Conservation (phyloP, 2,113 vertebrate genomes). For the Jacana jacana region DNA sequence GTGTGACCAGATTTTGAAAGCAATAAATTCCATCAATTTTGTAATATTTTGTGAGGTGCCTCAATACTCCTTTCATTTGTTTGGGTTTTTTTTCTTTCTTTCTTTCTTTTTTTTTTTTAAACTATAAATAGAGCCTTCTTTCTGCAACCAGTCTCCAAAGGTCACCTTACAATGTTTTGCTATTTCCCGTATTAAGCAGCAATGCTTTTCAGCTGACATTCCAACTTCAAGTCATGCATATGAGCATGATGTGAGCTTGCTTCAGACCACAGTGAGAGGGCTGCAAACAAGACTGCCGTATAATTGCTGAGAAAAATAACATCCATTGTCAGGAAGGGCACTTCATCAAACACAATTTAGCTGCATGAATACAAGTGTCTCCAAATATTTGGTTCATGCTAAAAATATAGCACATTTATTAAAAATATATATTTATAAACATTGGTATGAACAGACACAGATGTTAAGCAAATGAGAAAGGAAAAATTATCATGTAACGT, state of each 20-base stretch:
- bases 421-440: constrained; percentile 86
- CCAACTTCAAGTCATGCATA: constrained; percentile 65
- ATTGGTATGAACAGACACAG: constrained; percentile 74
- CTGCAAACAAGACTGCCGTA: constrained; percentile 45
- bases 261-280: constrained; percentile 37
- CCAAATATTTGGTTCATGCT: constrained; percentile 80
- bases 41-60: not conserved
- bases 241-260: constrained; percentile 50
- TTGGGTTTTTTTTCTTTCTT: not conserved
- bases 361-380: constrained; percentile 56
- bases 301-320: constrained; percentile 9
- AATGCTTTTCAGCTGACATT: constrained; percentile 67
- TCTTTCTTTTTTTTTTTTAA: not conserved
- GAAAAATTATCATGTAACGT: constrained; percentile 53
- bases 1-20: not conserved
- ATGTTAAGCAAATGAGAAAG: constrained; percentile 69
- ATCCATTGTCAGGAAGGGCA: constrained; percentile 14
- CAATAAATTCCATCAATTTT: not conserved
- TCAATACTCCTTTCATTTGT: not conserved
- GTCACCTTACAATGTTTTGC: constrained; percentile 55
- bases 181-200: constrained; percentile 54
- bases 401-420: constrained; percentile 86
- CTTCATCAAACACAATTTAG: constrained; percentile 59
- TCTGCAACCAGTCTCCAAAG: constrained; percentile 56
- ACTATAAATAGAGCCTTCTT: constrained; percentile 37